phyloP scores from a whole-genome alignment of 2,888 invertebrate species.

The Chamaedrilus cognettii region DNA sequence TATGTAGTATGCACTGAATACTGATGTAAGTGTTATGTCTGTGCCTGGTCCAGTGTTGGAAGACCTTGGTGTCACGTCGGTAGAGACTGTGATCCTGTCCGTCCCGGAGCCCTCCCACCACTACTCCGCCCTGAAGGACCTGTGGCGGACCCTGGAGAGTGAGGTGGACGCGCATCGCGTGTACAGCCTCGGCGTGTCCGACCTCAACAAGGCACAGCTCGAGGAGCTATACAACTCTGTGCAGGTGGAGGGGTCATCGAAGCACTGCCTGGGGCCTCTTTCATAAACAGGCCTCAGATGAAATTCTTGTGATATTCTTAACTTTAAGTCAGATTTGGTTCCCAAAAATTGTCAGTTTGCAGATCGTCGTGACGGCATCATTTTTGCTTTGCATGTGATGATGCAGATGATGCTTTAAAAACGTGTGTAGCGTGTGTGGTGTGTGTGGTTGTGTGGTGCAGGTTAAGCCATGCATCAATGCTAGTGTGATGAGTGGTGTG shows the following conservation, averaged over 20 bases:
- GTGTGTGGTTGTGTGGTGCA: no score
- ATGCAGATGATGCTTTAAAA: no score
- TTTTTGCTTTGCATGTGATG: no score
- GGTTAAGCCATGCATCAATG: no score
- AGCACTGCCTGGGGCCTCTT: no score
- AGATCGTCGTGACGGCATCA: no score
- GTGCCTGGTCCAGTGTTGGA: conserved; percentile 67
- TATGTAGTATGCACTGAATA: no score
- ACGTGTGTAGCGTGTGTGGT: no score
- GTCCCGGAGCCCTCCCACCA: conserved; percentile 60
- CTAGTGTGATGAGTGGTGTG: not conserved
- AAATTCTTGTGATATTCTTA: no score
- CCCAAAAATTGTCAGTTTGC: no score
- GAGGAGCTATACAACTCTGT: conserved; percentile 76
- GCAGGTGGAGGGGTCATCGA: conserved; percentile 63
- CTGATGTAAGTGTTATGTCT: conserved; percentile 1
- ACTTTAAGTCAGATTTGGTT: no score
- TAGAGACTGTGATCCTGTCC: conserved; percentile 82
- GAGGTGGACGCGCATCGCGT: conserved; percentile 70
- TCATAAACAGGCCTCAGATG: no score
- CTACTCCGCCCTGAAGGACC: conserved; percentile 62
- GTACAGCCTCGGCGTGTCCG: conserved; percentile 80
- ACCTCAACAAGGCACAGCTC: conserved; percentile 82
- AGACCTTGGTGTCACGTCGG: conserved; percentile 71
- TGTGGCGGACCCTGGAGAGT: conserved; percentile 79